A percentile compares a stretch with the other conserved stretches of the same genome.
Conservation (phyloP, 1,140 invertebrate species). For the Eumaeus atala region DNA sequence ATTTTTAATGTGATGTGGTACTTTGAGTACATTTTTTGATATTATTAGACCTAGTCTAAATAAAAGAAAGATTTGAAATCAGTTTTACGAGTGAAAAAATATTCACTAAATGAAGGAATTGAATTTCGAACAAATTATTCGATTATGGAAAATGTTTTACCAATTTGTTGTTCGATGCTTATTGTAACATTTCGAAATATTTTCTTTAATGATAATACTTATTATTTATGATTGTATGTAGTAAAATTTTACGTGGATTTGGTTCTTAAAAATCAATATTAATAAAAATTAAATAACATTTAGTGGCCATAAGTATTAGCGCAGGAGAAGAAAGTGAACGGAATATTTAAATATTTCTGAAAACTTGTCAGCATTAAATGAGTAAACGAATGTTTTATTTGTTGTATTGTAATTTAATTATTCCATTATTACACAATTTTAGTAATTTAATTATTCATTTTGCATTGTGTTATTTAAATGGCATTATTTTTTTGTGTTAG, state of each 20-base stretch:
- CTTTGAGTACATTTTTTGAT: slow-evolving; percentile 51
- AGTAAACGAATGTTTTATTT: background rate
- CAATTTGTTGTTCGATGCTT: background rate
- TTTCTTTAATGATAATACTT: background rate
- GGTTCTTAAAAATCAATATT: background rate
- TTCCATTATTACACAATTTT: background rate
- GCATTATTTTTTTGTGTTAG: background rate
- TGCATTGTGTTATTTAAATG: background rate
- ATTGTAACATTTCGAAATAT: background rate
- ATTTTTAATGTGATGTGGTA: slow-evolving; percentile 44
- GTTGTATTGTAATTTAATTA: background rate
- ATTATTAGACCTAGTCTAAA: slow-evolving; percentile 29
- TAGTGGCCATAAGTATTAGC: background rate
- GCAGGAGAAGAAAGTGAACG: background rate
- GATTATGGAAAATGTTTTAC: background rate
- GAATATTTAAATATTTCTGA: too few species aligned
- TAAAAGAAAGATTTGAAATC: slow-evolving; percentile 2
- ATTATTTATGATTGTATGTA: background rate
- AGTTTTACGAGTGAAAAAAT: background rate
- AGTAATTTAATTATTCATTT: background rate
- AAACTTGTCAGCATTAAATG: background rate
- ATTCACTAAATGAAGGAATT: background rate
- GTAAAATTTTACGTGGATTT: background rate
- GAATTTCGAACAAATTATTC: background rate
- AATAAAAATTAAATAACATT: background rate